These are phyloP conservation scores for Sula dactylatra DNA, from an alignment of 2,113 vertebrate genomes.

Conservation along the genomic window DNA sequence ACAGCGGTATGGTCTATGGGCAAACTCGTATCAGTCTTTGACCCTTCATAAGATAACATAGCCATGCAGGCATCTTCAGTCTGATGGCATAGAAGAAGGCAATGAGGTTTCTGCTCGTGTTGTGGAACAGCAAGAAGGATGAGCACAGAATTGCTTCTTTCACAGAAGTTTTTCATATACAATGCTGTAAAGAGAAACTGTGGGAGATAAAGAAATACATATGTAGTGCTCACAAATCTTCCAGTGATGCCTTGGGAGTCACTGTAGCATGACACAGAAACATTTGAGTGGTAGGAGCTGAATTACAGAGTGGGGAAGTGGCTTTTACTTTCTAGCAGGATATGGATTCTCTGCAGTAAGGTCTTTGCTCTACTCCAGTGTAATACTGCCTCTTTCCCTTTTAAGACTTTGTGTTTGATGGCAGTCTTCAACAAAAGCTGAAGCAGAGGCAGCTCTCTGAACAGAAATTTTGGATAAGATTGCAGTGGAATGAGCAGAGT, in stretches of 20 bases:
- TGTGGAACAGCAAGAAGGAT: not conserved
- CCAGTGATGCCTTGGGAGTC: not conserved
- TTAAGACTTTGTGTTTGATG: not conserved
- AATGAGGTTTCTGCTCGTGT: not conserved
- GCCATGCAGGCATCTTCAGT: not conserved
- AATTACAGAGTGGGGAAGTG: not conserved
- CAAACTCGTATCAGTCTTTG: not conserved
- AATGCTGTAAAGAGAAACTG: not conserved
- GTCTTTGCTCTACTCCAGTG: not conserved
- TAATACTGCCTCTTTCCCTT: not conserved
- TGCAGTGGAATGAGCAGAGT: not conserved
- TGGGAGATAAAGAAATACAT: not conserved
- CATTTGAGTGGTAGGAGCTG: not conserved
- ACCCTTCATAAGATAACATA: not conserved
- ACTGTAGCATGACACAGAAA: not conserved
- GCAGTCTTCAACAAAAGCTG: not conserved
- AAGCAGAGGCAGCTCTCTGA: not conserved
- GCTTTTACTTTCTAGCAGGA: not conserved
- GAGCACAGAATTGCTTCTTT: not conserved
- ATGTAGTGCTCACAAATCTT: not conserved
- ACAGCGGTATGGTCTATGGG: not conserved
- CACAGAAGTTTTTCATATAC: not conserved
- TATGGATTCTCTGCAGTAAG: not conserved
- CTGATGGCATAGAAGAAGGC: not conserved
- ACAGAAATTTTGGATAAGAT: not conserved